phyloP scores from a whole-genome alignment of 2,113 vertebrate species.

The Tamias sibiricus region DNA sequence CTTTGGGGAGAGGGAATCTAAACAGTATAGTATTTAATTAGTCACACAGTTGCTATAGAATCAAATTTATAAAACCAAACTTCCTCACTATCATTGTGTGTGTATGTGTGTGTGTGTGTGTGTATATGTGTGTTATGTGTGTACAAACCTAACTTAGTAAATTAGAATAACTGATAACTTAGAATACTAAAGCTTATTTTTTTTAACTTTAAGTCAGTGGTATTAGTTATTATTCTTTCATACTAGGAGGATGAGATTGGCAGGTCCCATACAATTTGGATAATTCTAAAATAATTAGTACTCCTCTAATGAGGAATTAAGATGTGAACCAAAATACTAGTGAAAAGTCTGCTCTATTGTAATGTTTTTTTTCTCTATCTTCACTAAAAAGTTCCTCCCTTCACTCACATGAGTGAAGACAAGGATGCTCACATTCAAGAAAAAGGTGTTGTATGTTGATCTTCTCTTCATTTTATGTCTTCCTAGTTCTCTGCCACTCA shows the following conservation, averaged over 20 bases:
- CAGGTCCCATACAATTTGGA: not conserved
- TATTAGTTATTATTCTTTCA: not conserved
- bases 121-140: not conserved
- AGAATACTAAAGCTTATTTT: not conserved
- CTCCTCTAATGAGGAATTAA: not conserved
- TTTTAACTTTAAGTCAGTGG: not conserved
- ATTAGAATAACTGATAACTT: not conserved
- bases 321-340: not conserved
- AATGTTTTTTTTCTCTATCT: not conserved
- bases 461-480: not conserved
- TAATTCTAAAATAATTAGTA: not conserved
- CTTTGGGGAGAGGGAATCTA: not conserved
- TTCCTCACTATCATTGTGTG: not conserved
- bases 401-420: not conserved
- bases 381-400: not conserved
- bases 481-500: not conserved
- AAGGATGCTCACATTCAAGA: not conserved
- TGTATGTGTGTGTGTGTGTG: not conserved
- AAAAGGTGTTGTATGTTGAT: not conserved
- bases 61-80: not conserved
- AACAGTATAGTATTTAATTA: not conserved
- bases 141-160: not conserved
- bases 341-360: not conserved
- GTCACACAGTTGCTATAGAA: not conserved
- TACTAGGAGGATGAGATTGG: not conserved